Conservation (phyloP, 1,140 invertebrate species). For the Nylanderia fulva region DNA sequence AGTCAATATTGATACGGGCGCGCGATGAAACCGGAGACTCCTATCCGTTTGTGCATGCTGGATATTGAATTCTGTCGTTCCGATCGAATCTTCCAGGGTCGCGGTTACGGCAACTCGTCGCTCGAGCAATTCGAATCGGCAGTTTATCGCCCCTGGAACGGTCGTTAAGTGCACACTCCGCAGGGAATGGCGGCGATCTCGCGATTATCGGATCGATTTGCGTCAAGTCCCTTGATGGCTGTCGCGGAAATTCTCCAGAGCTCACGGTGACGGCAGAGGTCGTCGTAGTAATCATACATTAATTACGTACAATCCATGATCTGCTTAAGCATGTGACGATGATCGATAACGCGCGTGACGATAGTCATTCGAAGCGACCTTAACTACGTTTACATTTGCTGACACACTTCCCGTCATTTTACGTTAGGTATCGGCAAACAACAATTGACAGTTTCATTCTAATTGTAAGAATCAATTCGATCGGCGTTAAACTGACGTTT, state of each 20-base stretch:
- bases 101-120: background rate
- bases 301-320: constrained; percentile 70
- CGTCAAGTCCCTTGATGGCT: constrained; percentile 31
- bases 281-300: constrained; percentile 63
- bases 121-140: constrained; percentile 38
- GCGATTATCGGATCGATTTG: constrained; percentile 67
- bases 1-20: constrained; percentile 53
- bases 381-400: constrained; percentile 12
- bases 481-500: background rate
- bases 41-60: constrained; percentile 47
- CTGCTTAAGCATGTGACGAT: constrained; percentile 56
- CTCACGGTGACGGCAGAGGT: constrained; percentile 34
- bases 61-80: constrained; percentile 50
- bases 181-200: constrained; percentile 47
- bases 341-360: constrained; percentile 11
- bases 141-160: constrained; percentile 43
- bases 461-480: background rate
- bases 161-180: constrained; percentile 55
- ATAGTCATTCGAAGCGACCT: background rate
- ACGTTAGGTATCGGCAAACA: background rate
- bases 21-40: constrained; percentile 39
- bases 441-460: too few relatives aligned
- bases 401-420: background rate
- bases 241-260: constrained; percentile 53
- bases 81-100: constrained; percentile 18